Conservation (phyloP, 2,113 vertebrate species). For the Maccullochella peelii region DNA sequence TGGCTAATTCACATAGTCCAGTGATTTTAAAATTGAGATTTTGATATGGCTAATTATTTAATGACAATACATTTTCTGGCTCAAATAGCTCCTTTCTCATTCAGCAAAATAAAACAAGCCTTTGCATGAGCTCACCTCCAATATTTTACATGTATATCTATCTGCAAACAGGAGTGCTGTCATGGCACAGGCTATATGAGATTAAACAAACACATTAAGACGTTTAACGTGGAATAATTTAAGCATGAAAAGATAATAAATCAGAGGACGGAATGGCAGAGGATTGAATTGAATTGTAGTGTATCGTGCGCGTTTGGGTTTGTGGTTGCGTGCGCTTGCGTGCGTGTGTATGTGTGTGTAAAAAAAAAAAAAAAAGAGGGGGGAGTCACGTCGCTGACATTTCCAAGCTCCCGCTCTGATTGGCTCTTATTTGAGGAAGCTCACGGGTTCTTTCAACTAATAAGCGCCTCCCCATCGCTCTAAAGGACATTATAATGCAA, state of each 20-base stretch:
- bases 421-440: constrained; percentile 93
- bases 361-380: constrained; percentile 47
- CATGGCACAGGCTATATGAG: constrained; percentile 51
- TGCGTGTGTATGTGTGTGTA: constrained; percentile 65
- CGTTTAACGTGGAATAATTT: constrained; percentile 82
- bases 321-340: constrained; percentile 34
- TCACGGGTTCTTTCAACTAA: constrained; percentile 94
- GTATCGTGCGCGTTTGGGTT: constrained; percentile 50
- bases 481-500: constrained; percentile 99
- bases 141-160: constrained; percentile 23
- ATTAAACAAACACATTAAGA: constrained; percentile 84
- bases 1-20: constrained; percentile 20
- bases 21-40: constrained; percentile 37
- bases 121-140: constrained; percentile 2
- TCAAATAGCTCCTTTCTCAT: not conserved
- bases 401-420: constrained; percentile 93
- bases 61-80: constrained; percentile 4
- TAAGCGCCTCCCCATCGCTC: constrained; percentile 98
- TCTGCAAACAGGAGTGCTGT: constrained; percentile 51
- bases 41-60: constrained; percentile 30
- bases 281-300: constrained; percentile 77
- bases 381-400: constrained; percentile 80
- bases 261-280: constrained; percentile 82
- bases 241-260: constrained; percentile 85
- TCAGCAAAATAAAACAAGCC: constrained; percentile 7